Evolutionary conservation across 23 tunicate species (phyloP), one percentile per base, ranked within the genome.

Genomic region (Diplosoma virens): DNA sequence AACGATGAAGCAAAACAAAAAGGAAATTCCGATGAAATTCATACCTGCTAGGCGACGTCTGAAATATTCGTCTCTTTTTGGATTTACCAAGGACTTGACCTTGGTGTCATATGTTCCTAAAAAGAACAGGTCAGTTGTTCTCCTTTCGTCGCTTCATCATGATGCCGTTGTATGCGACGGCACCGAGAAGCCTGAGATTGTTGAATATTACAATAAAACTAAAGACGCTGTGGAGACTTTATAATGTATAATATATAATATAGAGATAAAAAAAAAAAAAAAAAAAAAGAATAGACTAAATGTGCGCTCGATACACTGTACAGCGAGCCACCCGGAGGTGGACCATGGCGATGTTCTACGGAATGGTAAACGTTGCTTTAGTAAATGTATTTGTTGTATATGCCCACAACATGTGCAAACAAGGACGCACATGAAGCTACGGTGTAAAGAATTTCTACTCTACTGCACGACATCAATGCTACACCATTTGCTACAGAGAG

Each of bases 1-100:
- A 29, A 61, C 69, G 6, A 26, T 61, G 69, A 61, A 61, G 69
- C 34, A 61, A 61, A 61, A 61, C 69, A 61, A 61, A 61, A 61
- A 29, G 35, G 69, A 61, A 61, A 61, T 61, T 61, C 69, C 35
- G 9, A 29, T 6, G 34, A 35, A 61, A 61, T 61, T 61, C 21
- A 4, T 5, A 29, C 69, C 69, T 26, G 35, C 34, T 29, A 61
- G 35, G 35, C 69, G 21, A 61, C 34, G 35, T 27, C 69, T 35
- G n/a, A n/a, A 26, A 26, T 61, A 27, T 61, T 61, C 69, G 7
- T 61, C 69, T 5, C 17, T 61, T 27, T 61, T 61, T 61, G 35
- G 35, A 61, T 26, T 61, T 26, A 27, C 34, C 3, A 29, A 61
- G 69, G 35, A 61, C 35, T 27, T 29, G 34, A 29, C 69, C 6